Base-by-base conservation (phyloP, 1,140 invertebrate species). In the Drosophila pectinifera region DNA sequence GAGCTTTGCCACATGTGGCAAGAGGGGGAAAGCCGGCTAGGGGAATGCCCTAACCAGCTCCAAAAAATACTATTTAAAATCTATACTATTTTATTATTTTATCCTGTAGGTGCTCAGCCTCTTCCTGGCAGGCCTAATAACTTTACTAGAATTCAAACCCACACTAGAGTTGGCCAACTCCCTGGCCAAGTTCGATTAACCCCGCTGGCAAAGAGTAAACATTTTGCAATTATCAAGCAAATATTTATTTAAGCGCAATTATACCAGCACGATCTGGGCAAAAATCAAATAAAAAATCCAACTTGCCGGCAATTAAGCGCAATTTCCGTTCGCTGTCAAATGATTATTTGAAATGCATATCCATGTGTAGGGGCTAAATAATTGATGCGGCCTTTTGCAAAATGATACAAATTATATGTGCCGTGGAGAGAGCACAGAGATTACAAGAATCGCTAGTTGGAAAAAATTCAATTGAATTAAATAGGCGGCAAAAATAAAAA, bases 271-370 rank as follows among this genome's bases (percentile, higher is more conserved):
- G 45, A 41, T 8, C 26, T 28, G 13, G 41, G 13, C 45, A 34
- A 70, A 69, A 70, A 69, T 69, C 41, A 70, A 69, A 62, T 69
- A 53, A 74, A 69, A 77, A 77, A 49, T 46, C 48, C 55, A 77
- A 77, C 73, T 77, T 76, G 61, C 48, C 54, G 59, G 57, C 80
- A 75, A 83, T 83, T 84, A 83, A 84, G 80, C 76, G 59, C 75
- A 58, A 84, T 83, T 83, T 83, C 80, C 80, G 81, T 28, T 61
- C 20, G 22, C 75, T 74, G 73, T 70, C 75, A 64, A 56, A 43
- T 56, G 57, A 54, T 78, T 77, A 70, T 78, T 78, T 78, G 56
- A 78, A 63, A 70, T 63, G 56, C 73, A 70, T 49, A 61, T 69
- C 41, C 28, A 77, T 67, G 16, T 61, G 56, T 31, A 10, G 16